phyloP scores from a whole-genome alignment of 1,140 invertebrate species.

The Musca vetustissima region DNA sequence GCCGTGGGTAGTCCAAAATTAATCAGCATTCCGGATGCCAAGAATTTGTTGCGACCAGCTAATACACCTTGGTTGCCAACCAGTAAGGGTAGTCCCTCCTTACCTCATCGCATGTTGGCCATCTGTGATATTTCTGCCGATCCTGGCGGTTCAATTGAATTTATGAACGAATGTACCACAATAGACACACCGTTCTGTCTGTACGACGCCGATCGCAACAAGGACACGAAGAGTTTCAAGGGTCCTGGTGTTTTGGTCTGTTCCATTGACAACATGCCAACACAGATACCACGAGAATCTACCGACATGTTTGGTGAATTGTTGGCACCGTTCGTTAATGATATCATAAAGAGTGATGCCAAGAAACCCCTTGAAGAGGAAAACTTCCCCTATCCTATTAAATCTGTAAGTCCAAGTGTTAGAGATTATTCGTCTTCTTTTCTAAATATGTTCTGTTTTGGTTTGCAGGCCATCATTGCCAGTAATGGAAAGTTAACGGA shows the following conservation, averaged over 20 bases:
- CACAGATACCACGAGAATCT: constrained; percentile 93
- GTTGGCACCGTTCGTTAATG: constrained; percentile 82
- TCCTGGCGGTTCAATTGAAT: constrained; percentile 98
- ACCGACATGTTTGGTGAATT: constrained; percentile 98
- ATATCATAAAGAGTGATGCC: constrained; percentile 91
- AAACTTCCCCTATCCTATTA: constrained; percentile 74
- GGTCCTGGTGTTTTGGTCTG: constrained; percentile 96
- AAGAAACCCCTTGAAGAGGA: constrained; percentile 80
- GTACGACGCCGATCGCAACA: constrained; percentile 97
- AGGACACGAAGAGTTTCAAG: constrained; percentile 94
- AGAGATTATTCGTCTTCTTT: background rate
- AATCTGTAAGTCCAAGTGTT: constrained; percentile 68
- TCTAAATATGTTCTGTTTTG: background rate
- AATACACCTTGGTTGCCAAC: constrained; percentile 91
- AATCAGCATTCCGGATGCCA: constrained; percentile 96
- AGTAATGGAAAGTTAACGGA: constrained; percentile 92
- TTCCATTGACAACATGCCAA: constrained; percentile 99
- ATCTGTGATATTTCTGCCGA: constrained; percentile 99
- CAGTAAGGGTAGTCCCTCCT: constrained; percentile 78
- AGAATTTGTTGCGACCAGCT: constrained; percentile 83
- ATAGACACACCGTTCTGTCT: constrained; percentile 98
- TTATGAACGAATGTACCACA: constrained; percentile 99
- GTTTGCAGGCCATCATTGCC: constrained; percentile 85
- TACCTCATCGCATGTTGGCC: constrained; percentile 87
- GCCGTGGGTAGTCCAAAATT: constrained; percentile 94